Percentiles rank a stretch among this genome's conserved stretches.
phyloP scores from a whole-genome alignment of 2,888 invertebrate species.

The Cosmia trapezina region DNA sequence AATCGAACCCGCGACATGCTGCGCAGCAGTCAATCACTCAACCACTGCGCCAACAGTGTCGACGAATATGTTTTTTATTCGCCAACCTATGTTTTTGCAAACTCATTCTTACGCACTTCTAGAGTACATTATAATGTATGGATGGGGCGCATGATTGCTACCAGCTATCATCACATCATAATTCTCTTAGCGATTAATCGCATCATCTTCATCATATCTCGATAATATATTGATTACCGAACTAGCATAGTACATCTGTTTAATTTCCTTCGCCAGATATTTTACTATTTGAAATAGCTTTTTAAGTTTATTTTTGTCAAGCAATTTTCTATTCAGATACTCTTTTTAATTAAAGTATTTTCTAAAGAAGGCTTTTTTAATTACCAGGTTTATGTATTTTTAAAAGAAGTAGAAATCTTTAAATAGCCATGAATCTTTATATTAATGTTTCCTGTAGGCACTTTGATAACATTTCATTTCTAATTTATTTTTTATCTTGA shows the following conservation, averaged over 20 bases:
- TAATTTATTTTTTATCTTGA: not conserved
- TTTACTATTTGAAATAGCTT: conserved; percentile 12
- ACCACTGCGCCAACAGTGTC: no score
- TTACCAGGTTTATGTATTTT: not conserved
- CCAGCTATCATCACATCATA: conserved; percentile 26
- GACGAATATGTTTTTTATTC: no score
- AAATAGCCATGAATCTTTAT: not conserved
- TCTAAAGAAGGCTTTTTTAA: not conserved
- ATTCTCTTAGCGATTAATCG: conserved; percentile 35
- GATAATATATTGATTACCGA: conserved; percentile 36
- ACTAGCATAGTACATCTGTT: conserved; percentile 39
- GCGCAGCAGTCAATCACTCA: no score
- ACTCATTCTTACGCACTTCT: conserved; percentile 24
- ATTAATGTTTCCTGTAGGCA: not conserved
- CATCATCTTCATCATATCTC: conserved; percentile 35
- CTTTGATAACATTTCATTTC: not conserved
- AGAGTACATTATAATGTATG: conserved; percentile 13
- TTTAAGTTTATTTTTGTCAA: conserved; percentile 23
- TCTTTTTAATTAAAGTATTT: not conserved
- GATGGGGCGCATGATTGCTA: conserved; percentile 21
- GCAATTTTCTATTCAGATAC: not conserved
- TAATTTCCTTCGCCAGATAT: conserved; percentile 28
- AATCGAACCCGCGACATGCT: no score
- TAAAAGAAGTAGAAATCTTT: not conserved
- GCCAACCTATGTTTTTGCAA: conserved; percentile 4